phyloP scores from a whole-genome alignment of 2,888 invertebrate species.

The Dromius quadrimaculatus region DNA sequence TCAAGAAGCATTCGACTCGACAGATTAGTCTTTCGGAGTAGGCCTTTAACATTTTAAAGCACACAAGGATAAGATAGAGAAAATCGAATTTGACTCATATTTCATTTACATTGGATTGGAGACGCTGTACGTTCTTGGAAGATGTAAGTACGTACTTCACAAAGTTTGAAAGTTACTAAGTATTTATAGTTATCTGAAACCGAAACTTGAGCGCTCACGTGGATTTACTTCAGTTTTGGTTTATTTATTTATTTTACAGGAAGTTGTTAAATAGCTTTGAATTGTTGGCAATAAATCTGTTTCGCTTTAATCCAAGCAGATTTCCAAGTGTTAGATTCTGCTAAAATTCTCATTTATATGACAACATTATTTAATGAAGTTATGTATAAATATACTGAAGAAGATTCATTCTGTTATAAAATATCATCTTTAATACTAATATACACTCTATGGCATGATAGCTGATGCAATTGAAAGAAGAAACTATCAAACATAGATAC shows the following conservation, averaged over 20 bases:
- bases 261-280: slow-evolving; percentile 27
- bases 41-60: slow-evolving; percentile 35
- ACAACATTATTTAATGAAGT: too few species aligned
- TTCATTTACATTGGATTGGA: slow-evolving; percentile 39
- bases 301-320: slow-evolving; percentile 1
- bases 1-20: slow-evolving; percentile 4
- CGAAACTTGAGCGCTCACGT: slow-evolving; percentile 1
- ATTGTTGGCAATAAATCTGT: slow-evolving; percentile 29
- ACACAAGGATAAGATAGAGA: slow-evolving; percentile 28
- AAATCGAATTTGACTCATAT: slow-evolving; percentile 41
- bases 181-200: slow-evolving; percentile 26
- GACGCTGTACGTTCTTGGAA: not conserved
- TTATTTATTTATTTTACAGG: slow-evolving; percentile 26
- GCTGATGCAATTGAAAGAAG: too few species aligned
- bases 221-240: slow-evolving; percentile 23
- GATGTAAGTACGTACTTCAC: slow-evolving; percentile 20
- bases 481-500: too few species aligned
- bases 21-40: slow-evolving; percentile 34
- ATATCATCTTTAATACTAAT: too few species aligned
- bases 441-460: too few species aligned
- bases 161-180: slow-evolving; percentile 26
- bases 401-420: too few species aligned
- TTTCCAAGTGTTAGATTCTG: not conserved
- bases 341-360: not conserved
- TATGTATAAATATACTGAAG: too few species aligned